These are phyloP conservation scores for Athene noctua DNA, from an alignment of 2,113 vertebrate genomes.

Conservation along the genomic window DNA sequence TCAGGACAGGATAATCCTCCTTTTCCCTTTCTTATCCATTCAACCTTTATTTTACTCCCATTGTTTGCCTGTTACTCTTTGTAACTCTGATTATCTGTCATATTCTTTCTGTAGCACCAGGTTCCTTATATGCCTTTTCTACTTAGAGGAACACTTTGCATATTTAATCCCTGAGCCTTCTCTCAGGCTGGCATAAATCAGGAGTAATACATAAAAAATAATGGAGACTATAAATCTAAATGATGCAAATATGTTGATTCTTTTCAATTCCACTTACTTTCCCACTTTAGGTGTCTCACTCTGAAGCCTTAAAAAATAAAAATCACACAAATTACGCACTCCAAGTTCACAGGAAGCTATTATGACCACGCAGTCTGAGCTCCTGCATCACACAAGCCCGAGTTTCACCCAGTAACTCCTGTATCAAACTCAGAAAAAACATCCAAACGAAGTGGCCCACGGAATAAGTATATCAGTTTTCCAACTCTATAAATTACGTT, in stretches of 20 bases:
- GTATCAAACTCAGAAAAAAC: neutral
- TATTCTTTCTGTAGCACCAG: neutral
- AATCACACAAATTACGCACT: neutral
- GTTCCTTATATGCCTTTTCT: neutral
- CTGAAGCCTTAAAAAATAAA: neutral
- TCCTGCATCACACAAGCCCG: neutral
- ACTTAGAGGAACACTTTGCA: neutral
- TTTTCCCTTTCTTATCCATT: neutral
- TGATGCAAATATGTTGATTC: neutral
- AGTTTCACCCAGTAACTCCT: neutral
- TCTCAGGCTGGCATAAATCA: neutral
- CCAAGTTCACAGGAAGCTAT: neutral
- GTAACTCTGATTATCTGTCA: neutral
- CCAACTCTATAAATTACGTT: accelerated
- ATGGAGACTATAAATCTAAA: neutral
- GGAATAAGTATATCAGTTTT: neutral
- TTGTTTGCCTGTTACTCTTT: neutral
- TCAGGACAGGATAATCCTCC: neutral
- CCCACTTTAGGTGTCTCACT: neutral
- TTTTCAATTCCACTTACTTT: neutral
- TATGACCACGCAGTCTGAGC: neutral
- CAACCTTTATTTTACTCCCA: neutral
- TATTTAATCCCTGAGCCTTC: neutral
- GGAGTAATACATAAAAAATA: neutral
- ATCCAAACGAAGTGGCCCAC: neutral